Base-by-base conservation (phyloP, 35 echinoderm and acorn worm genomes). In the Heliocidaris erythrogramma region DNA sequence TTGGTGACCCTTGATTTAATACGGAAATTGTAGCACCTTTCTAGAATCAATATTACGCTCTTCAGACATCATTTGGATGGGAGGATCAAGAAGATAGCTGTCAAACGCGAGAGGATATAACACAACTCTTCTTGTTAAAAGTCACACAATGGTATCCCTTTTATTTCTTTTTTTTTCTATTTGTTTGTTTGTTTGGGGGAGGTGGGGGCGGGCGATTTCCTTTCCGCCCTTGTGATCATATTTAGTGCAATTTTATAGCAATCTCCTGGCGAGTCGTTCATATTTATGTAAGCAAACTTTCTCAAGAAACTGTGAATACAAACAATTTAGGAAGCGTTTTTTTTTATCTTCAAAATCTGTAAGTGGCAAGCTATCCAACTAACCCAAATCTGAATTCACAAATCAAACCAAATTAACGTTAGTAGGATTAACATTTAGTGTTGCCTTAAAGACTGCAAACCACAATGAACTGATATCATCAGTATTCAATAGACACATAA, bases 21-120 rank as follows among this genome's bases (percentile, higher is more conserved):
- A 89, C 87, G 87, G 87, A 89, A 89, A 89, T 89, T 89, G 87
- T 89, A 89, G 87, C 87, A 89, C 30, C 87, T 89, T 89, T 47
- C 87, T 8, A 32, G 31, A 48, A 89, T 89, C 87, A 89, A 89
- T 89, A 89, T 48, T 48, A 78, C 24, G n/a, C 65, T 78, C 65
- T 78, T 78, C 14, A 78, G 65, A 78, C 65, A 17, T 78, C 27
- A 27, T 27, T 5, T 78, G 65, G 21, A n/a, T 78, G 65, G 27
- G 35, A 24, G 7, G 5, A 21, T 78, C 7, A 10, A 56, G 52
- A 78, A 21, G 29, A 2, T 1, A 32, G 11, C 31, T 31, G 7
- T 5, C 87, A 32, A 18, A 48, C 31, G 30, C 0, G 47, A 89
- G 87, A 48, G 10, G 5, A 35, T 47, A 89, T 18, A 13, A 13